These are phyloP conservation scores for Allophyes oxyacanthae DNA, from an alignment of 2,888 invertebrate species.

Conservation along the genomic window DNA sequence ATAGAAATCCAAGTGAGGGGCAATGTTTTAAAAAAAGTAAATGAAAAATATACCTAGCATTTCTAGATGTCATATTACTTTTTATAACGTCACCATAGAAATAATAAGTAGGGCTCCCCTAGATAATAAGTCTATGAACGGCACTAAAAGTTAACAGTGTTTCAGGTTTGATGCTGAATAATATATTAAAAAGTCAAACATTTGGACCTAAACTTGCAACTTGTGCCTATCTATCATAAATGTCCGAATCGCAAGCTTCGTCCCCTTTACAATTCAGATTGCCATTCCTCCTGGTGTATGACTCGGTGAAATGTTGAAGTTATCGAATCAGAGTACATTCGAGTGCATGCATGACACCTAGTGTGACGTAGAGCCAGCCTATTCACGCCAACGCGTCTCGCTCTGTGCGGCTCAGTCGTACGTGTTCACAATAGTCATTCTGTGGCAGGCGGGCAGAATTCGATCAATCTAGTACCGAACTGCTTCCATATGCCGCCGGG, in stretches of 20 bases:
- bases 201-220: not conserved
- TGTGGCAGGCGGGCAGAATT: slow-evolving; percentile 69
- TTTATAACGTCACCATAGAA: too few species aligned
- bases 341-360: slow-evolving; percentile 67
- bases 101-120: too few species aligned
- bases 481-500: slow-evolving; percentile 56
- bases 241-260: slow-evolving; percentile 12
- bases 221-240: not conserved
- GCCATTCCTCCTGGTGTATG: slow-evolving; percentile 34
- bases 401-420: slow-evolving; percentile 61
- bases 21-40: too few species aligned
- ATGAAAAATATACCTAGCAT: too few species aligned
- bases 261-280: slow-evolving; percentile 42
- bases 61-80: too few species aligned
- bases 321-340: slow-evolving; percentile 73
- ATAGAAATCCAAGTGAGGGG: too few species aligned
- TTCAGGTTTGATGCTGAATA: too few species aligned
- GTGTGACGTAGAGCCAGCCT: slow-evolving; percentile 64
- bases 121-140: too few species aligned
- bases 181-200: not conserved
- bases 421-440: slow-evolving; percentile 78
- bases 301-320: slow-evolving; percentile 67
- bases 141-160: too few species aligned
- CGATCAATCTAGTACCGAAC: slow-evolving; percentile 73
- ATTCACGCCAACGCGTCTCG: slow-evolving; percentile 75